Percentiles rank a stretch among this genome's conserved stretches.
Evolutionary conservation across 2,888 invertebrate genomes (phyloP).

Genomic region (Muscina levida): DNA sequence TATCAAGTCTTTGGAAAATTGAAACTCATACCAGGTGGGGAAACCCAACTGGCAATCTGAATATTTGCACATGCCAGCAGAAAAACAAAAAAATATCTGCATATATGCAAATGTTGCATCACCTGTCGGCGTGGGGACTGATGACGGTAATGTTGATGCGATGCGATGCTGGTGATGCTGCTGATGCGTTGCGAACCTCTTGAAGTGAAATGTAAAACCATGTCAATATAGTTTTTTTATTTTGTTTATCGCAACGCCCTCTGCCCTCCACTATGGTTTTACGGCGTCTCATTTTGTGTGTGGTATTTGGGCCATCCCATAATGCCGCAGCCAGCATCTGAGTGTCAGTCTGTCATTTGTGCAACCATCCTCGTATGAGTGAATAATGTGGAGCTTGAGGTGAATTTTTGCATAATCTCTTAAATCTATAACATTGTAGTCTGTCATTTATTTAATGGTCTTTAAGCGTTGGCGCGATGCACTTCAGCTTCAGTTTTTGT

Average conservation of each 20-base stretch:
- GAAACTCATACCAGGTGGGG: not conserved
- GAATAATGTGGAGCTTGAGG: no score
- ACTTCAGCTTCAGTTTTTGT: conserved; percentile 13
- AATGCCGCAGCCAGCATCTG: conserved; percentile 27
- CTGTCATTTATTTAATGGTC: not conserved
- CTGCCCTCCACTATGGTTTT: no score
- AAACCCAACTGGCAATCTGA: conserved; percentile 11
- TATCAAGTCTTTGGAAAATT: conserved; percentile 2
- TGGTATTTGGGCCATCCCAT: conserved; percentile 33
- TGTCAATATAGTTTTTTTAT: conserved; percentile 26
- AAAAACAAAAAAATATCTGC: no score
- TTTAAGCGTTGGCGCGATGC: conserved; percentile 57
- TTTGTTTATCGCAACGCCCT: no score
- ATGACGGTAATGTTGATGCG: conserved; percentile 1
- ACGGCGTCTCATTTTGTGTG: conserved; percentile 19
- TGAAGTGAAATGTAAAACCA: conserved; percentile 58
- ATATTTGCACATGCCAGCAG: conserved; percentile 42
- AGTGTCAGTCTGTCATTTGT: no score
- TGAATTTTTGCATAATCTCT: conserved; percentile 28
- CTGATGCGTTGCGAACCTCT: not conserved
- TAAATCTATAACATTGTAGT: conserved; percentile 23
- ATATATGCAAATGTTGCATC: conserved; percentile 47
- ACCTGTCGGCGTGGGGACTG: conserved; percentile 44
- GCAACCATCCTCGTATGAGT: no score
- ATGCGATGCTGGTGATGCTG: not conserved